phyloP scores from a whole-genome alignment of 2,888 invertebrate genomes.

The Onthophagus sagittarius region DNA sequence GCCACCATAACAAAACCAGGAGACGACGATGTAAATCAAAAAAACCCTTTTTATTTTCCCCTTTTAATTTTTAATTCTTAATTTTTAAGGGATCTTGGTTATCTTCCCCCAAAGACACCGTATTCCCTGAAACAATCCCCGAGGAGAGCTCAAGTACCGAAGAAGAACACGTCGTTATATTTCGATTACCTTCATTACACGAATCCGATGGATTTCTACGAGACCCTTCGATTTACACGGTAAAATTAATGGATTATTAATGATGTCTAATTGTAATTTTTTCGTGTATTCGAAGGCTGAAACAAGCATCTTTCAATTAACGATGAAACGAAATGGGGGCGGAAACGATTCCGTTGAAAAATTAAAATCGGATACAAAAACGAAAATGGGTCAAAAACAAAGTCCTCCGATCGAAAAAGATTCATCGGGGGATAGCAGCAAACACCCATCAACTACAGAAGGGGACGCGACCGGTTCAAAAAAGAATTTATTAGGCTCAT shows the following conservation, averaged over 20 bases:
- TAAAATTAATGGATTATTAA: conserved; percentile 38
- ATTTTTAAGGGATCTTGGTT: conserved; percentile 64
- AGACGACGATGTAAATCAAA: conserved; percentile 57
- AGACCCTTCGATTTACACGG: conserved; percentile 78
- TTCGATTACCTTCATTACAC: conserved; percentile 72
- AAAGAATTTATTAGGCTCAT: conserved; percentile 27
- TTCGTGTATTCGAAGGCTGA: conserved; percentile 56
- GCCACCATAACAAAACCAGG: conserved; percentile 46
- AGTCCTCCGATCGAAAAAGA: conserved; percentile 71
- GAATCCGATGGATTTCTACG: conserved; percentile 68
- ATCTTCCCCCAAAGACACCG: conserved; percentile 82
- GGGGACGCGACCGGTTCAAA: conserved; percentile 34
- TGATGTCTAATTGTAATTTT: neutral
- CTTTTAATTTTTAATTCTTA: conserved; percentile 10
- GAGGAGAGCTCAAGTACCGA: conserved; percentile 91
- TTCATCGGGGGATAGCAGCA: conserved; percentile 70
- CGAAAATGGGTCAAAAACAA: conserved; percentile 54
- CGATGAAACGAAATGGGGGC: conserved; percentile 51
- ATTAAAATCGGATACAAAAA: conserved; percentile 46
- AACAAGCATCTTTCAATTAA: conserved; percentile 71
- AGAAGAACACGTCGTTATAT: conserved; percentile 89
- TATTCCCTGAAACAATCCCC: conserved; percentile 88
- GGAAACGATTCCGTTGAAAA: conserved; percentile 52
- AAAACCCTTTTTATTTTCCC: conserved; percentile 10
- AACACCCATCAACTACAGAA: conserved; percentile 40